Percentiles rank a stretch among this genome's conserved stretches.
These are phyloP conservation scores for Molossus molossus DNA, from an alignment of 2,797 vertebrate species.

Conservation along the genomic window DNA sequence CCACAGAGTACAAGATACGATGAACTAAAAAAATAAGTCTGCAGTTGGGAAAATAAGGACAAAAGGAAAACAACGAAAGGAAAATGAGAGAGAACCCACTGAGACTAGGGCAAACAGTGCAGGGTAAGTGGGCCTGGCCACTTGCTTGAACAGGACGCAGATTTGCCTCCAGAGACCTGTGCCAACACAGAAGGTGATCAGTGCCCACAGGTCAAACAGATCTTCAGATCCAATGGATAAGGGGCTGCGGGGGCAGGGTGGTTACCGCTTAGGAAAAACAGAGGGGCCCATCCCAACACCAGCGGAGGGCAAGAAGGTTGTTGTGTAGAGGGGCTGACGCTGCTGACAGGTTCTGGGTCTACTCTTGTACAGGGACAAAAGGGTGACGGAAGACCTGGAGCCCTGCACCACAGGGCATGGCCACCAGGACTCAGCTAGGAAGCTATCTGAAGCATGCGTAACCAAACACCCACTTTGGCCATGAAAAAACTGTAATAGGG, in stretches of 20 bases:
- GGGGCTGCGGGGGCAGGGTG: not conserved
- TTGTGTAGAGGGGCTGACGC: not conserved
- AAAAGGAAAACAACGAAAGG: not conserved
- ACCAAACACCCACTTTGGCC: not conserved
- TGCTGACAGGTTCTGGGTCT: not conserved
- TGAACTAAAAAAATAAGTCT: not conserved
- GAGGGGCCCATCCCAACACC: not conserved
- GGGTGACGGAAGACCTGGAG: not conserved
- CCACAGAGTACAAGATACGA: not conserved
- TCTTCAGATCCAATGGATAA: not conserved
- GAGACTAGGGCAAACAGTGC: not conserved
- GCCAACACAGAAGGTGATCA: not conserved
- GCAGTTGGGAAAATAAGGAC: not conserved
- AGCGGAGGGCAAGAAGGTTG: not conserved
- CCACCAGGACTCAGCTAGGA: not conserved
- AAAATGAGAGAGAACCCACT: not conserved
- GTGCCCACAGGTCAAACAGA: not conserved
- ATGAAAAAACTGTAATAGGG: not conserved
- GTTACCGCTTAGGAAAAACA: not conserved
- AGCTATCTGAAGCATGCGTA: constrained; percentile 41
- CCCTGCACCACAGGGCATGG: not conserved
- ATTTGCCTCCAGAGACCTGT: not conserved
- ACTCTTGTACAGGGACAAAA: not conserved
- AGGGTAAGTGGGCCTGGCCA: not conserved
- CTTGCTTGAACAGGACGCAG: not conserved